phyloP scores from a whole-genome alignment of 2,888 invertebrate species.

The Thera obeliscata region DNA sequence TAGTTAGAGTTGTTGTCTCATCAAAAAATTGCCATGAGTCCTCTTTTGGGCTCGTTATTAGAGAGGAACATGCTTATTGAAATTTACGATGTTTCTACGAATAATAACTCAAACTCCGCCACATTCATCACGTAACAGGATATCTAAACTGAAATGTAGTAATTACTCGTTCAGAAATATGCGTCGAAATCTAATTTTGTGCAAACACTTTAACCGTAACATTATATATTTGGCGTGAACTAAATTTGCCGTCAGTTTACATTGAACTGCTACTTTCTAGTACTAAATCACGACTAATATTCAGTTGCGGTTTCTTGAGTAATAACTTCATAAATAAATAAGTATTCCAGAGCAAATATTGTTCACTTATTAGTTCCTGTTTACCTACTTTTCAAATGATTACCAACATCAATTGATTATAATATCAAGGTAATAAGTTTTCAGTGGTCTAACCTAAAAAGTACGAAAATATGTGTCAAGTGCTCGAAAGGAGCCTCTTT shows the following conservation, averaged over 20 bases:
- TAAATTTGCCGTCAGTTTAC: conserved; percentile 43
- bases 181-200: conserved; percentile 30
- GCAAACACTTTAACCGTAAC: conserved; percentile 30
- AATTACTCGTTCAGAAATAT: conserved; percentile 31
- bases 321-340: conserved; percentile 22
- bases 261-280: conserved; percentile 34
- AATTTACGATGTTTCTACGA: conserved; percentile 7
- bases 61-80: not conserved
- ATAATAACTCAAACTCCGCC: conserved; percentile 13
- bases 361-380: not conserved
- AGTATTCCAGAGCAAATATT: conserved; percentile 6
- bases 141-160: conserved; percentile 28
- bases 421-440: too few relatives aligned
- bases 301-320: conserved; percentile 17
- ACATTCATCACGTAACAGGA: conserved; percentile 25
- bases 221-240: conserved; percentile 47
- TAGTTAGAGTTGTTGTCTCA: too few relatives aligned
- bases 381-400: not conserved
- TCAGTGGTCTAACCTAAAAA: too few relatives aligned
- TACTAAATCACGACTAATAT: conserved; percentile 29
- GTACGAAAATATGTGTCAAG: too few relatives aligned
- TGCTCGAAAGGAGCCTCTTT: too few relatives aligned
- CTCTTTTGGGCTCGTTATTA: not conserved
- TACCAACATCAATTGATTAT: not conserved
- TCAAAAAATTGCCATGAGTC: too few relatives aligned